Conservation (phyloP, 2,888 invertebrate species). For the Synanthedon vespiformis region DNA sequence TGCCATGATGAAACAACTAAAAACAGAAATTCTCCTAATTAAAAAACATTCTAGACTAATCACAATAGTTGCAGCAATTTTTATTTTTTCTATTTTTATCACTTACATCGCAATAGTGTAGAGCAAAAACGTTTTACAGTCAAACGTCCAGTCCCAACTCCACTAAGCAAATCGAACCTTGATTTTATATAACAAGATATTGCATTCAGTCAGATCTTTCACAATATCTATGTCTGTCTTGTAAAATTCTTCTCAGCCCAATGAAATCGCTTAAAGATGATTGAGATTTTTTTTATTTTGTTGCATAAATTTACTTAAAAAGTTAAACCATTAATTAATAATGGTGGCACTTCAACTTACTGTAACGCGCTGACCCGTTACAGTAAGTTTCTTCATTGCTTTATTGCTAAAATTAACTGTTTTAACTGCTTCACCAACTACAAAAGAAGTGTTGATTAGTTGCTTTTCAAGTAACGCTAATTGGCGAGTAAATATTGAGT, state of each 20-base stretch:
- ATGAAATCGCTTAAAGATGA: constrained; percentile 1
- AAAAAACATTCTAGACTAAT: constrained; percentile 1
- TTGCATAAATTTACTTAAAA: constrained; percentile 1
- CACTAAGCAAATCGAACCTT: constrained; percentile 27
- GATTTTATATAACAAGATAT: constrained; percentile 59
- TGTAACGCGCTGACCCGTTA: not conserved
- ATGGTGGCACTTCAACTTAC: not conserved
- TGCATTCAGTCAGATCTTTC: constrained; percentile 41
- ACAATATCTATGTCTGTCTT: constrained; percentile 27
- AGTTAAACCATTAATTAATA: no score
- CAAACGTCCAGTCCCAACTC: constrained; percentile 32
- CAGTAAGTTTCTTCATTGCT: not conserved
- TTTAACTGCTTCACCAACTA: no score
- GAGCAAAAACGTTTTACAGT: constrained; percentile 26
- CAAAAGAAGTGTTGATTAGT: no score
- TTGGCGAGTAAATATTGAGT: no score
- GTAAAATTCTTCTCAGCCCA: constrained; percentile 7
- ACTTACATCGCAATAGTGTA: constrained; percentile 1
- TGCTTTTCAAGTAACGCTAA: no score
- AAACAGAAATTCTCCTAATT: not conserved
- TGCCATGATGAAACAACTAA: constrained; percentile 15
- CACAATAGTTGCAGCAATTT: constrained; percentile 10
- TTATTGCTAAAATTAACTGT: no score
- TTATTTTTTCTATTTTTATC: constrained; percentile 9
- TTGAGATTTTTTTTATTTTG: constrained; percentile 1